Base-by-base conservation (phyloP, 35 echinoderm and acorn worm species). In the Strongylocentrotus purpuratus region DNA sequence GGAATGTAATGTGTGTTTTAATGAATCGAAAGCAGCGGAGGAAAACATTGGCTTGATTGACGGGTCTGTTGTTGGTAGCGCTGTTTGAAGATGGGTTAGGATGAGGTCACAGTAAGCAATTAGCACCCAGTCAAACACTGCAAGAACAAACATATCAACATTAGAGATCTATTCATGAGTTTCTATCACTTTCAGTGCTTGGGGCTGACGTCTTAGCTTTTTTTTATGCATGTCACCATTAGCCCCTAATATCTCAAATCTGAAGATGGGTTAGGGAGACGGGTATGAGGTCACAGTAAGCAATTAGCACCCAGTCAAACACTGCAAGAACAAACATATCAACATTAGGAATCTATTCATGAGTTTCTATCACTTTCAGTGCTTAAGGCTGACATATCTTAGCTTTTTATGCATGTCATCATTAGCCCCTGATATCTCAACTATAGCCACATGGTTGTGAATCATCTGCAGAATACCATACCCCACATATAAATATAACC, bases 131-230 rank as follows among this genome's bases (percentile, higher is more conserved):
- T 78, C 65, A 78, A 78, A 78, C 65, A 78, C 65, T 28, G 65
- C 65, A 78, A 78, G 65, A 78, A 78, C 65, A 78, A 78, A 78
- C 65, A 78, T 78, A 28, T 78, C 65, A 78, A 78, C 65, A 78
- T 28, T 78, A 28, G 65, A 78, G n/a, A 28, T 28, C 65, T 78
- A 78, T 78, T 78, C 65, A 78, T 78, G 65, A n/a, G 65, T 28
- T 8, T 7, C 65, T 78, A 22, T 22, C 65, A 78, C 65, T 78
- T 78, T 78, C 65, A 78, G 65, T 78, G 52, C 52, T 12, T 7
- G 11, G 52, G 52, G 35, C 11, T 59, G 52, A 59, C 52, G 50
- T 59, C 52, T 41, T 41, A 41, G 35, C 35, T 41, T 41, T 41
- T n/a, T n/a, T 41, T 41, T 41, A 41, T 41, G 35, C 35, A 55